Evolutionary conservation across 2,888 invertebrate genomes (phyloP).

Genomic region (Abrostola tripartita): DNA sequence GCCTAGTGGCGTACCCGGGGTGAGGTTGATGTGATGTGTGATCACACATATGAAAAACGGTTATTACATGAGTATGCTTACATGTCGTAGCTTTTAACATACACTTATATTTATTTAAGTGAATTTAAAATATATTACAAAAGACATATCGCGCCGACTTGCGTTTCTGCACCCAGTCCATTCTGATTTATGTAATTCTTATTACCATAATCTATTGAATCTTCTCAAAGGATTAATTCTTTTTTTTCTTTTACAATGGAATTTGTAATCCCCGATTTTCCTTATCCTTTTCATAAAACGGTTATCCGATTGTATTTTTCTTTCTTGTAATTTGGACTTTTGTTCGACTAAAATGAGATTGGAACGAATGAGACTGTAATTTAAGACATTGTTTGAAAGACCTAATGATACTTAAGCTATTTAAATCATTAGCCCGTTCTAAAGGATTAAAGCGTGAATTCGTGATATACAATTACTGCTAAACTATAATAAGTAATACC

Average conservation of each 20-base stretch:
- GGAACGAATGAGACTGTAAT: not conserved
- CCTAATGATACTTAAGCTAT: not conserved
- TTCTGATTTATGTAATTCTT: conserved; percentile 28
- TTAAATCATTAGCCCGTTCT: not conserved
- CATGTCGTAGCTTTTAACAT: too few species aligned
- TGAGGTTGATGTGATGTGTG: too few species aligned
- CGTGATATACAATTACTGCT: too few species aligned
- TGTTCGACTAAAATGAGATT: conserved; percentile 13
- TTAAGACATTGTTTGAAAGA: conserved; percentile 1
- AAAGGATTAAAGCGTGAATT: not conserved
- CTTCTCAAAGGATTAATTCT: conserved; percentile 31
- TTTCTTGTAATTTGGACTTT: conserved; percentile 30
- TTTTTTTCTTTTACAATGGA: conserved; percentile 27
- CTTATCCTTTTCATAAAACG: conserved; percentile 27
- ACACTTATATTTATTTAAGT: too few species aligned
- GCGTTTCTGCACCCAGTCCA: conserved; percentile 13
- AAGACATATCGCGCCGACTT: conserved; percentile 14
- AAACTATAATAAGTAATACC: too few species aligned
- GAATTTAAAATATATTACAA: too few species aligned
- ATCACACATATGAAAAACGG: too few species aligned
- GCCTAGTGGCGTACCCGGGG: too few species aligned
- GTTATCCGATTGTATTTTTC: conserved; percentile 41
- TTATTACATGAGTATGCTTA: too few species aligned
- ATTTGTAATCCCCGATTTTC: conserved; percentile 34
- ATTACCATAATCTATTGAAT: conserved; percentile 49